Base-by-base conservation (phyloP, 2,888 invertebrate genomes). In the Leptothorax acervorum region DNA sequence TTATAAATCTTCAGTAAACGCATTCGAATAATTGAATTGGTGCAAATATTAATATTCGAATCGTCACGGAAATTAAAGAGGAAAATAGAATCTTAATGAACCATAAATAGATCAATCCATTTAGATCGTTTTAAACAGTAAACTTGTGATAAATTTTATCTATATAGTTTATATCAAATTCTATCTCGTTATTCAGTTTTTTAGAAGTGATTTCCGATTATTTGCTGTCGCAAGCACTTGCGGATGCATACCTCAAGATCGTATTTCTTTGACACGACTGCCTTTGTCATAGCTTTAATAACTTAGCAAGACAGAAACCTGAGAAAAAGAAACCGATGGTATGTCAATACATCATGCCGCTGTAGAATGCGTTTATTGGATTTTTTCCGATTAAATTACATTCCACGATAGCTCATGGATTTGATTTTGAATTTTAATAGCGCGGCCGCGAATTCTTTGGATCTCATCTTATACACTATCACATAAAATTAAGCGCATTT, bases 321-420 rank as follows among this genome's bases (percentile, higher is more conserved):
- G 55, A 78, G 70, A 82, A 82, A 74, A 82, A 86, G 86, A 83
- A 85, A 89, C 83, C 88, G 85, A 82, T 87, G 91, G 92, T 90
- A 91, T 91, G 91, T 88, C 91, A 90, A 93, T 90, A 90, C 85
- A 89, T 88, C 88, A 75, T 83, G 88, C 86, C 83, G 90, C 87
- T 68, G 83, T 90, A 93, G 94, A 94, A 94, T 94, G 92, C 91
- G 92, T 92, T 93, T 94, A 94, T 94, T 94, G 93, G 92, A 94
- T 93, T 94, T 93, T 92, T 92, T 87, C 71, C 90, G 92, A 93
- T 93, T 91, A 92, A 93, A 94, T 94, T 94, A 92, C 93, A 94
- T 94, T 94, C 93, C 92, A 81, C 86, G 65, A 88, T 87, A 87
- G 88, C 86, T 87, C 87, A 88, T 92, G 89, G 90, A 90, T 92